These are phyloP conservation scores for Hypsibius dujardini DNA, from an alignment of 1,140 invertebrate genomes.

Conservation along the genomic window DNA sequence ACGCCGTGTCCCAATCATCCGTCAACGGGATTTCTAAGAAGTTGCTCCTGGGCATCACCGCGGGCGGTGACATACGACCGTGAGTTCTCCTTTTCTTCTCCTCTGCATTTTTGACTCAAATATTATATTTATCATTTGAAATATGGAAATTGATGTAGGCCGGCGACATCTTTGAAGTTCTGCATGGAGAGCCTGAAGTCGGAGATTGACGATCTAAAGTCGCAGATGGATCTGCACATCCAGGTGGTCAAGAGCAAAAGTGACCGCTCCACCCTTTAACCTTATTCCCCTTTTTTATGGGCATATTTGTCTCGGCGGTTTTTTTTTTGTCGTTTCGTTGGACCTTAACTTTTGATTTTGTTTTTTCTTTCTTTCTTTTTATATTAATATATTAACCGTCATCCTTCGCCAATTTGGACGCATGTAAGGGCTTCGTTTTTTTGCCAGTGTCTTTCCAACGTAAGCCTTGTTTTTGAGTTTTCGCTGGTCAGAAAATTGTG, in stretches of 20 bases:
- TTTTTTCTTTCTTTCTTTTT: too few species aligned
- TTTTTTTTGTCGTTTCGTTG: too few species aligned
- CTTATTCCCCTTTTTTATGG: too few species aligned
- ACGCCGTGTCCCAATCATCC: not conserved
- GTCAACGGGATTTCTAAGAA: not conserved
- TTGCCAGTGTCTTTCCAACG: too few species aligned
- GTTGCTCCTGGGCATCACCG: not conserved
- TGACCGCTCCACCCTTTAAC: not conserved
- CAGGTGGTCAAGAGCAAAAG: conserved; percentile 15
- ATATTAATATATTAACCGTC: too few species aligned
- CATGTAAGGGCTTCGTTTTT: too few species aligned
- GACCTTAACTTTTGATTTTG: too few species aligned
- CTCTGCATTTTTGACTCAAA: not conserved
- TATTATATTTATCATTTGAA: not conserved
- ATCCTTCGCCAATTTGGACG: too few species aligned
- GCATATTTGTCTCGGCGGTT: too few species aligned
- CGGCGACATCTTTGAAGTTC: not conserved
- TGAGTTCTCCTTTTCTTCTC: not conserved
- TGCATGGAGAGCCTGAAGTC: conserved; percentile 4
- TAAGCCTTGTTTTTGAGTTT: too few species aligned
- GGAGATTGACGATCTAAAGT: conserved; percentile 12
- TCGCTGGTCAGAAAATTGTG: too few species aligned
- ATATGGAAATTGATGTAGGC: not conserved
- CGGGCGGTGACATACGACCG: not conserved
- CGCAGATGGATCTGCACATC: conserved; percentile 13